phyloP scores from a whole-genome alignment of 1,140 invertebrate genomes.

The Goniozus legneri region DNA sequence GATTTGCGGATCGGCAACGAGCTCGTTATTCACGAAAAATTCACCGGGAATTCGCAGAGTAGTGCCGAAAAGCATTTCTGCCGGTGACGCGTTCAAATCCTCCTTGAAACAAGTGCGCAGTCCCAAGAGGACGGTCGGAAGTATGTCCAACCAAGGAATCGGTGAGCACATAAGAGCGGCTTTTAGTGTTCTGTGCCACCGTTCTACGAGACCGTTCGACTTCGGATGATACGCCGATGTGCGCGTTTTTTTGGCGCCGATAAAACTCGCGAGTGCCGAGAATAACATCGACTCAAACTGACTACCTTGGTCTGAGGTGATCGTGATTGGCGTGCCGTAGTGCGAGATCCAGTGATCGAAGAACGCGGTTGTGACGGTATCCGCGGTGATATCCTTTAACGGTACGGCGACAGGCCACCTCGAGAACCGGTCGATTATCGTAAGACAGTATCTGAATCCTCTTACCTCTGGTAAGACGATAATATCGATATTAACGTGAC shows the following conservation, averaged over 20 bases:
- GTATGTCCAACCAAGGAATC: constrained; percentile 19
- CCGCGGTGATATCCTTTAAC: background rate
- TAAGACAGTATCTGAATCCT: constrained; percentile 5
- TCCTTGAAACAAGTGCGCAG: constrained; percentile 25
- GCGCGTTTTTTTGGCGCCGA: background rate
- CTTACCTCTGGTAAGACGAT: background rate
- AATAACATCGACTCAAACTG: constrained; percentile 4
- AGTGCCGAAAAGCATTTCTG: constrained; percentile 36
- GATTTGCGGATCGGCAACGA: constrained; percentile 1
- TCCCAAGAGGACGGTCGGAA: constrained; percentile 40
- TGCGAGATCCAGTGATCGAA: constrained; percentile 30
- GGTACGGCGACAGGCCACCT: constrained; percentile 1
- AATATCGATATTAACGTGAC: constrained; percentile 24
- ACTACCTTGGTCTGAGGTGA: constrained; percentile 5
- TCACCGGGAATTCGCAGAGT: constrained; percentile 33
- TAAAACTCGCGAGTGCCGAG: background rate
- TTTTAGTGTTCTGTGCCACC: constrained; percentile 34
- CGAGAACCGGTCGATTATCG: background rate
- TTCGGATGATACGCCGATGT: constrained; percentile 26
- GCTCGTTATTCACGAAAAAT: constrained; percentile 25
- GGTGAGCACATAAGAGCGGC: constrained; percentile 25
- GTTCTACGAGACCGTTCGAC: constrained; percentile 36
- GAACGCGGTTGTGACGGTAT: background rate
- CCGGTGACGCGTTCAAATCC: constrained; percentile 19
- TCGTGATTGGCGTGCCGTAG: constrained; percentile 27